A percentile compares a stretch with the other conserved stretches of the same genome.
Evolutionary conservation across 2,888 invertebrate species (phyloP).

Genomic region (Proisotoma minuta): DNA sequence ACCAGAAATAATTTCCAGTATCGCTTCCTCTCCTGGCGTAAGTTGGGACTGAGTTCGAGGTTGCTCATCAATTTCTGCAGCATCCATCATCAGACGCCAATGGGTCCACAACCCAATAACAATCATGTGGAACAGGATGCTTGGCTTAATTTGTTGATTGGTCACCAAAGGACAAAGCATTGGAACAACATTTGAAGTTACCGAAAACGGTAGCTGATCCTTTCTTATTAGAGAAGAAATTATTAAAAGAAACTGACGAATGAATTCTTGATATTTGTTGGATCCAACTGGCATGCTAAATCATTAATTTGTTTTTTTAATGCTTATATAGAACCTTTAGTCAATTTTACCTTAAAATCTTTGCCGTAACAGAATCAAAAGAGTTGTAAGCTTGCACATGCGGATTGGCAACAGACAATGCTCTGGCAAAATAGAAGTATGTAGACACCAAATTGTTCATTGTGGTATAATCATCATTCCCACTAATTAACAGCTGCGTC

Average conservation of each 20-base stretch:
- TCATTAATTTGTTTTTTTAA: no score
- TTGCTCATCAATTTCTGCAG: no score
- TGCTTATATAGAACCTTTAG: no score
- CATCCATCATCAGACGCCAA: slow-evolving; percentile 36
- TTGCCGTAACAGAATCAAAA: slow-evolving; percentile 52
- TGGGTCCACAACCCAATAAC: slow-evolving; percentile 43
- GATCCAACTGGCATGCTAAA: neutral
- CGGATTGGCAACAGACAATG: slow-evolving; percentile 75
- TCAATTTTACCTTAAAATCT: slow-evolving; percentile 22
- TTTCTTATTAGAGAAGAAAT: slow-evolving; percentile 16
- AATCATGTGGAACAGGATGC: slow-evolving; percentile 42
- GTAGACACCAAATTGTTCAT: slow-evolving; percentile 70
- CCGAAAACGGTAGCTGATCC: slow-evolving; percentile 9
- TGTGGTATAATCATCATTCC: slow-evolving; percentile 17
- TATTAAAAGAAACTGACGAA: slow-evolving; percentile 25
- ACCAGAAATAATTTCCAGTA: slow-evolving; percentile 40
- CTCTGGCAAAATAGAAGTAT: slow-evolving; percentile 79
- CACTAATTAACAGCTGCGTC: slow-evolving; percentile 60
- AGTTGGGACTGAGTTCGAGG: no score
- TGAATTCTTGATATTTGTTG: slow-evolving; percentile 28
- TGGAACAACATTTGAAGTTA: slow-evolving; percentile 16
- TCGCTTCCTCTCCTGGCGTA: slow-evolving; percentile 5
- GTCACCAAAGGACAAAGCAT: slow-evolving; percentile 34
- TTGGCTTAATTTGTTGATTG: slow-evolving; percentile 36
- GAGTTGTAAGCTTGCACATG: slow-evolving; percentile 80